Conservation (phyloP, 2,113 vertebrate genomes). For the Rattus rattus region DNA sequence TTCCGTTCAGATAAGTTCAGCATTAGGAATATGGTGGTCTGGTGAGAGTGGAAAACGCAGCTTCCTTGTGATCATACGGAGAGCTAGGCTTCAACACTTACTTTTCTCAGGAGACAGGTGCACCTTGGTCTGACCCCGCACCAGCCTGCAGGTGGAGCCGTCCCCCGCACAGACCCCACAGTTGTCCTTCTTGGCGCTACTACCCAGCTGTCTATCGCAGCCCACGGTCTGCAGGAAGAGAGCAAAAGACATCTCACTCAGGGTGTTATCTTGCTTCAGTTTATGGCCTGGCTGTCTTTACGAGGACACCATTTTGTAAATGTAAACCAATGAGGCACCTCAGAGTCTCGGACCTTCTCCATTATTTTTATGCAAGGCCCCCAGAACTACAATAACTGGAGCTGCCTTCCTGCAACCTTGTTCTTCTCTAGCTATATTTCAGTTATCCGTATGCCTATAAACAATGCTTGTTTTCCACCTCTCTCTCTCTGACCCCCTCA, state of each 20-base stretch:
- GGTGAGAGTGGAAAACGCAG: not conserved
- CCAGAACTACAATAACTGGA: not conserved
- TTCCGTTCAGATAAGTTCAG: not conserved
- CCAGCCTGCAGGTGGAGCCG: constrained; percentile 93
- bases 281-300: constrained; percentile 76
- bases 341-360: constrained; percentile 70
- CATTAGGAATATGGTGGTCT: not conserved
- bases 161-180: constrained; percentile 94
- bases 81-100: constrained; percentile 83
- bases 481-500: not conserved
- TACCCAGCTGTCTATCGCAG: constrained; percentile 94
- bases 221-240: constrained; percentile 90
- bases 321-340: constrained; percentile 28
- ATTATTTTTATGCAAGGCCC: constrained; percentile 68
- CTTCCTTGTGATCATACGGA: not conserved
- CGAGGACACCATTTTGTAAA: constrained; percentile 66
- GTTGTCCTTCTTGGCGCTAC: constrained; percentile 93
- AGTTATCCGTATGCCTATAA: too few relatives aligned
- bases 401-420: not conserved
- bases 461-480: not conserved
- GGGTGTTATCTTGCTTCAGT: constrained; percentile 75
- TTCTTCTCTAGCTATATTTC: not conserved
- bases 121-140: constrained; percentile 92
- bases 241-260: constrained; percentile 73
- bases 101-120: constrained; percentile 93